Base-by-base conservation (phyloP, 2,113 vertebrate species). In the Herpetotheres cachinnans region DNA sequence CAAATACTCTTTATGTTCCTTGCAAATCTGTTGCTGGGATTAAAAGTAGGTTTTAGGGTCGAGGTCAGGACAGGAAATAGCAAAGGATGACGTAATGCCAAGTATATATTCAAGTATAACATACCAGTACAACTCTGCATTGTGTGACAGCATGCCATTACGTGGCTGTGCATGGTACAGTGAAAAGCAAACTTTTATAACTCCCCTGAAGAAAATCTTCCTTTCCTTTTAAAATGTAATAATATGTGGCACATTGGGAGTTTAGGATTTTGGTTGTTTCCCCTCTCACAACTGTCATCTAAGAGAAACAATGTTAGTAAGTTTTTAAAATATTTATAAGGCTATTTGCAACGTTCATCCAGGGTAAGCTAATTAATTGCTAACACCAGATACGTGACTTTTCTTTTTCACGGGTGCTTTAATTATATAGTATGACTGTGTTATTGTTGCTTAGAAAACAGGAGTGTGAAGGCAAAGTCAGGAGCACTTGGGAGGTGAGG, bases 11-110 rank as follows among this genome's bases (percentile, higher is more conserved):
- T 93, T 70, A 73, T 95, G 91, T 87, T 90, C 71, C 84, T 87
- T 94, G 72, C 82, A 50, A 1, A 85, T 80, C 50, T 19, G 0
- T 50, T 86, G 67, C 80, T 93, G 69, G 52, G 80, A 74, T 52
- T 84, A 26, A n/a, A 80, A 69, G 89, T 49, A 59, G 62, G 46
- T 85, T 80, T 70, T 66, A 30, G 19, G 94, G 94, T 97, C 82
- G 16, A 93, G 93, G 87, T 96, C 91, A 95, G 96, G 96, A 74
- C 96, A 97, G 97, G 96, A 97, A 97, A 97, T 97, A 96, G 95
- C 95, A 96, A 90, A 97, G 82, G 66, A 56, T 97, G 97, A 97
- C 89, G 95, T 97, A 86, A 97, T 95, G 91, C 82, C 82, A 90
- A 93, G 42, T 42, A 63, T 50, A 91, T 83, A 90, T 90, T 94